A percentile compares a stretch with the other conserved stretches of the same genome.
These are phyloP conservation scores for Macrotus californicus DNA, from an alignment of 2,113 vertebrate species.

Conservation along the genomic window DNA sequence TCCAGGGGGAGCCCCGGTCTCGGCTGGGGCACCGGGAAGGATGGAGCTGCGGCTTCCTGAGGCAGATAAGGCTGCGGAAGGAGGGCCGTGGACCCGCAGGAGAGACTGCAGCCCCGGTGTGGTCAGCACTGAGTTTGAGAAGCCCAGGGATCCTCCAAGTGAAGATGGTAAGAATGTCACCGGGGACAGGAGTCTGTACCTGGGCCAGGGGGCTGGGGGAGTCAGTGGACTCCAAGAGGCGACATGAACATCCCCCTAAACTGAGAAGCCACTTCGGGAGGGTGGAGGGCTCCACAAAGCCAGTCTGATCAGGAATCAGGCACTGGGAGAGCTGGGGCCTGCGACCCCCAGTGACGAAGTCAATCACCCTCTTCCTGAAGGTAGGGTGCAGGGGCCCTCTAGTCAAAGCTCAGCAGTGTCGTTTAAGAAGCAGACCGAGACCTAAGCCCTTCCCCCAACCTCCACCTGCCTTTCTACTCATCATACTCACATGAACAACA, in stretches of 20 bases:
- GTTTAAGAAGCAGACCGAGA: background rate
- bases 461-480: background rate
- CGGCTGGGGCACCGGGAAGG: background rate
- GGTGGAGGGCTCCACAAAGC: no score
- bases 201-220: no score
- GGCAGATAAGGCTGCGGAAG: background rate
- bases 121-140: background rate
- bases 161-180: background rate
- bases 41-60: background rate
- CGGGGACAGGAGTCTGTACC: background rate
- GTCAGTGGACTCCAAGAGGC: background rate
- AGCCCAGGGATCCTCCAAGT: background rate
- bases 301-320: no score
- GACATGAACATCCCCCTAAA: rapidly evolving
- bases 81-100: background rate
- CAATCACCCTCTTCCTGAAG: background rate
- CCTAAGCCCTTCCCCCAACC: background rate
- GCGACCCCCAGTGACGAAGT: rapidly evolving
- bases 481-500: constrained; percentile 33
- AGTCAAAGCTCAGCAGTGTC: background rate
- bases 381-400: rapidly evolving
- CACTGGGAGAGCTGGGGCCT: background rate
- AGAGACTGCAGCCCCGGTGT: background rate
- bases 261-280: background rate
- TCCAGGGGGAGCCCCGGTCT: no score